Base-by-base conservation (phyloP, 2,888 invertebrate genomes). In the Pterobdella sp. region DNA sequence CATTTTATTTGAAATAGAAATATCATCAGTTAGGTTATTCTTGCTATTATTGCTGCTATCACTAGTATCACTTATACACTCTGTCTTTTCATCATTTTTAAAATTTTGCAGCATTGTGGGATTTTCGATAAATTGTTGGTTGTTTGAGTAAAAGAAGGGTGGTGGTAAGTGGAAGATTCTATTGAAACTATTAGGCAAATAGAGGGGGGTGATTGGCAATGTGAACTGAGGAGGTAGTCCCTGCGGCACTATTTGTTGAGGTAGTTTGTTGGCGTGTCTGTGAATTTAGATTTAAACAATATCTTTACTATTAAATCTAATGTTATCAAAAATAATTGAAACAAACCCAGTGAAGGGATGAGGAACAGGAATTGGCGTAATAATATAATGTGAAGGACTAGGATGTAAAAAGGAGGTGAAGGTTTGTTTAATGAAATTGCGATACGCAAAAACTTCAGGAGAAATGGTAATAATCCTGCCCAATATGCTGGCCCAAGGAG, bases 401-500 rank as follows among this genome's bases (percentile, higher is more conserved):
- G 69, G n/a, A 3, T 69, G 69, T 29, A 32, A n/a, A 29, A 36
- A 60, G 7, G 56, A 34, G 34, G 35, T 34, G 36, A 66, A 74
- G 18, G 37, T 42, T 22, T 74, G 63, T 4, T 36, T 1, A n/a
- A 74, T 71, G 37, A 65, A 63, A 32, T 49, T 56, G n/a, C 74
- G 36, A 63, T 74, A 74, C 31, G 49, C 66, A 35, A 70, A 60
- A 14, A 74, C 66, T 64, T 74, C 74, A 1, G 70, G 74, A 1
- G 74, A 64, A 36, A 74, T 72, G 56, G 60, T 42, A 7, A 74
- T 68, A 31, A 74, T 64, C 56, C 72, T 32, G 37, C 67, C 72
- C 1, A 74, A 72, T 60, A 74, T 60, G 60, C 74, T 74, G 32
- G 74, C 34, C 26, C 34, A 52, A 36, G 73, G 69, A 22, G 72